Base-by-base conservation (phyloP, 1,140 invertebrate species). In the Coelopa frigida region DNA sequence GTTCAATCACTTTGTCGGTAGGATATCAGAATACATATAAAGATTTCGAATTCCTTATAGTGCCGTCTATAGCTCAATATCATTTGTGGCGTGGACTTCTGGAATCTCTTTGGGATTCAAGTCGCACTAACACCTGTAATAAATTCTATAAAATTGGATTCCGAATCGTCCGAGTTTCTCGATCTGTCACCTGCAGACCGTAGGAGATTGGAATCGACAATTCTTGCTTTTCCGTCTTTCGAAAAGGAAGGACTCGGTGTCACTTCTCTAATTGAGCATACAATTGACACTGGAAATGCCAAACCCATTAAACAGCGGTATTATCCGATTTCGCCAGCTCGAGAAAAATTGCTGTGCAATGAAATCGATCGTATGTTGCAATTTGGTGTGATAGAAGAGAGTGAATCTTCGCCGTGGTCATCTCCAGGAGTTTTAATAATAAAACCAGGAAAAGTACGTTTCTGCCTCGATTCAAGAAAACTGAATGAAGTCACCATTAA, bases 381-480 rank as follows among this genome's bases (percentile, higher is more conserved):
- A 12, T 27, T 49, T 20, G 58, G 49, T 0, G 44, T 61, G 7
- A 51, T 63, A 5, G 55, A 57, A 43, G 45, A 44, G 10, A 53
- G 44, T 3, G 24, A 55, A 1, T 58, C 51, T 29, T n/a, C n/a
- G n/a, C 36, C 56, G 1, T 66, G 57, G 57, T 49, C 52, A 3
- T 52, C 49, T 22, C 60, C 61, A 3, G 49, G 60, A 5, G 44
- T 58, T 6, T 44, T 62, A 21, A 54, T 60, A 6, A 36, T 44
- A 40, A 64, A 64, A 41, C 50, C 58, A 24, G 47, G 50, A 0
- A 48, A 51, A 29, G 47, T 32, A 0, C 41, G 48, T 8, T 53
- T 65, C 17, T 68, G 60, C 40, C 44, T 69, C 0, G 57, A 66
- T 46, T 60, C 43, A 27, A 24, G 65, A 14, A 54, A 56, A 22